Evolutionary conservation across 2,888 invertebrate genomes (phyloP).

Genomic region (Pilophorus perplexus): DNA sequence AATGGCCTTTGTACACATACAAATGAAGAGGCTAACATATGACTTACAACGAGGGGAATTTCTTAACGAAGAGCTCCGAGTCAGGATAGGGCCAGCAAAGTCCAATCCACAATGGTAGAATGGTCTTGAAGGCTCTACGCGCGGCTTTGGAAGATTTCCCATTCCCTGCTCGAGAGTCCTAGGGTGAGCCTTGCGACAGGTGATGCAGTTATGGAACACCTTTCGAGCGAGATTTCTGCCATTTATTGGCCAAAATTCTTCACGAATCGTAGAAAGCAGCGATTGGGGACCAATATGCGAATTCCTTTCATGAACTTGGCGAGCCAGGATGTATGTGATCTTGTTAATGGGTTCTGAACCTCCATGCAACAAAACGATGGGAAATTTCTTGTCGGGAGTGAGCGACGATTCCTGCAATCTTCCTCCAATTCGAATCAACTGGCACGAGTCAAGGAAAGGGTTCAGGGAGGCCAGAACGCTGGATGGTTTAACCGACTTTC

Average conservation of each 20-base stretch:
- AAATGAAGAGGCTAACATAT: slow-evolving; percentile 48
- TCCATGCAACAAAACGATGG: slow-evolving; percentile 7
- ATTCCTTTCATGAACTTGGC: slow-evolving; percentile 38
- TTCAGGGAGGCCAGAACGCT: slow-evolving; percentile 1
- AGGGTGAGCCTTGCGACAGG: slow-evolving; percentile 31
- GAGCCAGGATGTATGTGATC: background rate
- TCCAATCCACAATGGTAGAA: slow-evolving; percentile 21
- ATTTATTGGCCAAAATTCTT: slow-evolving; percentile 47
- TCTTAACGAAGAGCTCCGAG: slow-evolving; percentile 7
- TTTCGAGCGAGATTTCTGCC: slow-evolving; percentile 45
- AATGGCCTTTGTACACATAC: slow-evolving; percentile 49
- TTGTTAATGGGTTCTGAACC: background rate
- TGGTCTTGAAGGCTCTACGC: slow-evolving; percentile 46
- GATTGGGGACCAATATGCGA: slow-evolving; percentile 46
- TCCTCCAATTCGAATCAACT: slow-evolving; percentile 4
- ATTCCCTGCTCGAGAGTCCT: slow-evolving; percentile 46
- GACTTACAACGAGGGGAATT: slow-evolving; percentile 41
- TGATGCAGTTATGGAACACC: slow-evolving; percentile 46
- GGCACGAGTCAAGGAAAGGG: background rate
- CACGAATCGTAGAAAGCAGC: slow-evolving; percentile 44
- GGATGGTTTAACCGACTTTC: background rate
- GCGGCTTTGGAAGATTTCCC: slow-evolving; percentile 48
- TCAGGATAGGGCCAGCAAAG: background rate
- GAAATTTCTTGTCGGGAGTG: background rate
- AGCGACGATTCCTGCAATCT: background rate